phyloP scores from a whole-genome alignment of 2,113 vertebrate species.

The Daphoenositta chrysoptera region DNA sequence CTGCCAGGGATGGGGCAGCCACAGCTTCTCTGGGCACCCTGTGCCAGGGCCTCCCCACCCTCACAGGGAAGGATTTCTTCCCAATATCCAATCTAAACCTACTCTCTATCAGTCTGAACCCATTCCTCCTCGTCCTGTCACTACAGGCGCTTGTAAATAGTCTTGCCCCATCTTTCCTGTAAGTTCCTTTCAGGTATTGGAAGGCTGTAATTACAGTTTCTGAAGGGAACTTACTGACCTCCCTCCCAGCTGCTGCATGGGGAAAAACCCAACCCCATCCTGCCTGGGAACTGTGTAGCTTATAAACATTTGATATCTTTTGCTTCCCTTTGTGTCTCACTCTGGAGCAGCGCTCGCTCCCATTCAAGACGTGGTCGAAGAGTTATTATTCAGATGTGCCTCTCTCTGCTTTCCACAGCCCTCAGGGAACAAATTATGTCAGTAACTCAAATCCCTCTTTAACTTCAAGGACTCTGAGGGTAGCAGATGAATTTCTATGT shows the following conservation, averaged over 20 bases:
- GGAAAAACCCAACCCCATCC: background rate
- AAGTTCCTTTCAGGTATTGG: background rate
- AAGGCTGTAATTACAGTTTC: background rate
- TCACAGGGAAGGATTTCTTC: background rate
- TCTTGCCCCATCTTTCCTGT: background rate
- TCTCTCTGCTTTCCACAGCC: background rate
- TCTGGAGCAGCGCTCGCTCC: background rate
- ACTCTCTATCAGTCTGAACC: background rate
- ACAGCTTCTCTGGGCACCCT: background rate
- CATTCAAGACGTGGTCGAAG: background rate
- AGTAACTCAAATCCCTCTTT: slow-evolving; percentile 28
- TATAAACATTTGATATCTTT: background rate
- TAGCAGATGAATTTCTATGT: background rate
- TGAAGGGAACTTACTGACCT: background rate
- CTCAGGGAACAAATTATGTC: slow-evolving; percentile 23
- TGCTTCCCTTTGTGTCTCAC: background rate
- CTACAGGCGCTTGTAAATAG: background rate
- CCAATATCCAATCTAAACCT: background rate
- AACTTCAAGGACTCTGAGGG: slow-evolving; percentile 9
- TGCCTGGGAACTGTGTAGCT: background rate
- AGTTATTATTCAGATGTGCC: background rate
- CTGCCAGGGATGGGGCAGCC: background rate
- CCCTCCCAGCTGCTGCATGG: no score
- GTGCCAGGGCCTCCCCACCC: background rate
- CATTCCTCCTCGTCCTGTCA: background rate